Evolutionary conservation across 2,888 invertebrate species (phyloP).

Genomic region (Nymphalis c-album): DNA sequence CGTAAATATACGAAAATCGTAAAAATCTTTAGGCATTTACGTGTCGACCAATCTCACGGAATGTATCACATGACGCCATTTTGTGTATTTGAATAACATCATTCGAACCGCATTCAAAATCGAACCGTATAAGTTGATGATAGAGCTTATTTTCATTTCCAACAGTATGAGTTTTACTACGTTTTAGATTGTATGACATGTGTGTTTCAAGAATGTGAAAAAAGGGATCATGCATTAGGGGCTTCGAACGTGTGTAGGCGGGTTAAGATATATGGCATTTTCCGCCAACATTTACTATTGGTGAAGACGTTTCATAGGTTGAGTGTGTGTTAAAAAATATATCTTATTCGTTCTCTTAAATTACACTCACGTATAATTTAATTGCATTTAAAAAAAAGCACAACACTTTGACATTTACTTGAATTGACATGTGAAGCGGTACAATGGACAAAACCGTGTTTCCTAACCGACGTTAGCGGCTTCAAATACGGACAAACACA

Average conservation of each 20-base stretch:
- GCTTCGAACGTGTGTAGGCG: slow-evolving; percentile 46
- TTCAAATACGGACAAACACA: no score
- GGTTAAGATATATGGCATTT: slow-evolving; percentile 60
- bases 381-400: no score
- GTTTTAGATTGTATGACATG: slow-evolving; percentile 24
- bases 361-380: not conserved
- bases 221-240: slow-evolving; percentile 45
- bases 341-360: not conserved
- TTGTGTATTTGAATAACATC: slow-evolving; percentile 11
- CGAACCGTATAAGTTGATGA: not conserved
- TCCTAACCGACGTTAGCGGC: no score
- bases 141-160: slow-evolving; percentile 25
- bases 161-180: slow-evolving; percentile 16
- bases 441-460: no score
- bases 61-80: slow-evolving; percentile 36
- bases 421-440: no score
- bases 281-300: slow-evolving; percentile 56
- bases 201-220: slow-evolving; percentile 46
- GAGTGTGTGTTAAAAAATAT: not conserved
- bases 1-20: slow-evolving; percentile 29
- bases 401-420: no score
- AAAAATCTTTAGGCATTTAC: slow-evolving; percentile 42
- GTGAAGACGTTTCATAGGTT: slow-evolving; percentile 46
- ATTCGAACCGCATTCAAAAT: slow-evolving; percentile 10
- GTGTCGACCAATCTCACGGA: slow-evolving; percentile 42